These are phyloP conservation scores for Vanacampus margaritifer DNA, from an alignment of 2,113 vertebrate species.

Conservation along the genomic window DNA sequence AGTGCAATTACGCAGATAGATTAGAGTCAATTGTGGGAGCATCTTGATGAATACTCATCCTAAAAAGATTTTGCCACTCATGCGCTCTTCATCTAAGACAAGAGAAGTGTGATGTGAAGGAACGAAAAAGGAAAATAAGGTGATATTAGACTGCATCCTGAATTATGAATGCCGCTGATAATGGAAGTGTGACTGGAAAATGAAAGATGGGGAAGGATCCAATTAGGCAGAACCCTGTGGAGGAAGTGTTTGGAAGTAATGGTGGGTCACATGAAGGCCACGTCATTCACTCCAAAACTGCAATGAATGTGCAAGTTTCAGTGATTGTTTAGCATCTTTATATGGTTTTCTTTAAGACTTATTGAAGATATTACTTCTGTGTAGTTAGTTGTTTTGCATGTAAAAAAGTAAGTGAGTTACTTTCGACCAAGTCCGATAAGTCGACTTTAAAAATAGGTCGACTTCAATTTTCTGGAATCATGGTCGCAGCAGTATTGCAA, in stretches of 20 bases:
- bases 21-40: conserved; percentile 6
- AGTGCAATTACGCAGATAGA: conserved; percentile 8
- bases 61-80: background rate
- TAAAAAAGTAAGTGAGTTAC: too few species aligned
- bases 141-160: conserved; percentile 13
- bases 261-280: background rate
- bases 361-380: too few species aligned
- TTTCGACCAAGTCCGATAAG: too few species aligned
- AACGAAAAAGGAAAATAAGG: conserved; percentile 8
- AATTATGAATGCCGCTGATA: conserved; percentile 45
- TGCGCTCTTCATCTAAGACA: conserved; percentile 7
- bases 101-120: conserved; percentile 6
- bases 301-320: background rate
- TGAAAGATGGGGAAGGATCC: conserved; percentile 22
- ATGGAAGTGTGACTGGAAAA: conserved; percentile 35
- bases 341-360: too few species aligned
- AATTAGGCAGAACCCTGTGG: background rate
- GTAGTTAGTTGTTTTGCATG: too few species aligned
- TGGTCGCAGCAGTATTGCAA: too few species aligned
- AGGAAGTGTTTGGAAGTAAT: background rate
- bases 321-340: too few species aligned
- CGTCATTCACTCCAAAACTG: background rate
- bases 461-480: too few species aligned
- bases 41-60: conserved; percentile 5
- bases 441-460: too few species aligned